These are phyloP conservation scores for Engraulis encrasicolus DNA, from an alignment of 2,113 vertebrate species.

Conservation along the genomic window DNA sequence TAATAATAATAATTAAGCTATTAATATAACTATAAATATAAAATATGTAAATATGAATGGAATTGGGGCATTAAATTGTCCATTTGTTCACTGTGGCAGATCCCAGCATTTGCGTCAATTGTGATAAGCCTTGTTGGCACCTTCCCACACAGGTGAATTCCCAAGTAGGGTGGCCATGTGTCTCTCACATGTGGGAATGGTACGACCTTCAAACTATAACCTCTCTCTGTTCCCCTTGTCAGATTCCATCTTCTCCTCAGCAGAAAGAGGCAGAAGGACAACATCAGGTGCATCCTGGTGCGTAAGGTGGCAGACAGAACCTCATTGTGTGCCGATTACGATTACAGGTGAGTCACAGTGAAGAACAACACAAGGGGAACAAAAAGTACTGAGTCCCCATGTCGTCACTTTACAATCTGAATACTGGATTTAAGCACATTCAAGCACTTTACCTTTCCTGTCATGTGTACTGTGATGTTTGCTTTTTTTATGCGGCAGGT, in stretches of 20 bases:
- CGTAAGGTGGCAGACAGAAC: slow-evolving; percentile 47
- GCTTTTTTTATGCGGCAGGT: background rate
- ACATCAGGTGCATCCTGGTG: slow-evolving; percentile 39
- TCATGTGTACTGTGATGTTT: too few species aligned
- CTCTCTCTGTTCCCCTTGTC: slow-evolving; percentile 9
- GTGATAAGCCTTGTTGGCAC: background rate
- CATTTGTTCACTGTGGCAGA: background rate
- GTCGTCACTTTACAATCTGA: background rate
- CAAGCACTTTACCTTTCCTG: too few species aligned
- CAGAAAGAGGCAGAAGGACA: slow-evolving; percentile 50
- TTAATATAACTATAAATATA: too few species aligned
- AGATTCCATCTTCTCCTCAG: slow-evolving; percentile 58
- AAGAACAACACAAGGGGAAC: background rate
- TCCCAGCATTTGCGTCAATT: too few species aligned
- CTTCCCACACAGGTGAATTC: background rate
- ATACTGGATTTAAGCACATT: background rate
- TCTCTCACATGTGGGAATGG: background rate
- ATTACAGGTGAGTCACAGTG: slow-evolving; percentile 49
- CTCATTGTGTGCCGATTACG: slow-evolving; percentile 34
- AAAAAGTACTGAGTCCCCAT: background rate
- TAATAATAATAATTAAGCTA: too few species aligned
- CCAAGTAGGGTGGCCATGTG: too few species aligned
- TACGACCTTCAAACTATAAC: too few species aligned
- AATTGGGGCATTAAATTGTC: background rate
- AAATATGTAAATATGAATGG: too few species aligned